A percentile compares a stretch with the other conserved stretches of the same genome.
Evolutionary conservation across 2,888 invertebrate species (phyloP).

Genomic region (Conomelus anceps): DNA sequence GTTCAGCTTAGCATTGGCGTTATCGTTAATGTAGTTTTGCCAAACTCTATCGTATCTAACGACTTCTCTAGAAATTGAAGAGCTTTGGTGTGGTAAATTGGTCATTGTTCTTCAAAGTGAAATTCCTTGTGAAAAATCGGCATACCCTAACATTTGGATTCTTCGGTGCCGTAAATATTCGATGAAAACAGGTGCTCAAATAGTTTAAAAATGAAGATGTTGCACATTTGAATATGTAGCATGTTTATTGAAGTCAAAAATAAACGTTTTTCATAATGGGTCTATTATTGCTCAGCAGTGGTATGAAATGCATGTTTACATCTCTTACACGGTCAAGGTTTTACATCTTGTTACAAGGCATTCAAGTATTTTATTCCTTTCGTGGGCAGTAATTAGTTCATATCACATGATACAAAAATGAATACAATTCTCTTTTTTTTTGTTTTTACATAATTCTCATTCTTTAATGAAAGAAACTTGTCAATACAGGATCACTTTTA

Average conservation of each 20-base stretch:
- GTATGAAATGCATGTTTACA: background rate
- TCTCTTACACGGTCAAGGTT: background rate
- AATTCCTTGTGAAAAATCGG: too few relatives aligned
- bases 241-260: background rate
- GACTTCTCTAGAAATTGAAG: too few relatives aligned
- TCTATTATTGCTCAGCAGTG: too few relatives aligned
- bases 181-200: too few relatives aligned
- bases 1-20: too few relatives aligned
- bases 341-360: background rate
- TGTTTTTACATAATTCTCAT: background rate
- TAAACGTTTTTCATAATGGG: too few relatives aligned
- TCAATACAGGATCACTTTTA: constrained; percentile 16
- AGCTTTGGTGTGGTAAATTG: too few relatives aligned
- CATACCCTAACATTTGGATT: too few relatives aligned
- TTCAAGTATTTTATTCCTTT: background rate
- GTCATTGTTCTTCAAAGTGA: too few relatives aligned
- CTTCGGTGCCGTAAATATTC: too few relatives aligned
- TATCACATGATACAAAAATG: background rate
- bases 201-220: background rate
- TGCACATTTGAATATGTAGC: background rate
- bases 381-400: background rate
- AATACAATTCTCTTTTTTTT: background rate
- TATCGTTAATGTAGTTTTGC: too few relatives aligned
- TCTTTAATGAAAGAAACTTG: background rate
- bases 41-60: too few relatives aligned